Base-by-base conservation (phyloP, 2,888 invertebrate species). In the Himalopsyche japonica region DNA sequence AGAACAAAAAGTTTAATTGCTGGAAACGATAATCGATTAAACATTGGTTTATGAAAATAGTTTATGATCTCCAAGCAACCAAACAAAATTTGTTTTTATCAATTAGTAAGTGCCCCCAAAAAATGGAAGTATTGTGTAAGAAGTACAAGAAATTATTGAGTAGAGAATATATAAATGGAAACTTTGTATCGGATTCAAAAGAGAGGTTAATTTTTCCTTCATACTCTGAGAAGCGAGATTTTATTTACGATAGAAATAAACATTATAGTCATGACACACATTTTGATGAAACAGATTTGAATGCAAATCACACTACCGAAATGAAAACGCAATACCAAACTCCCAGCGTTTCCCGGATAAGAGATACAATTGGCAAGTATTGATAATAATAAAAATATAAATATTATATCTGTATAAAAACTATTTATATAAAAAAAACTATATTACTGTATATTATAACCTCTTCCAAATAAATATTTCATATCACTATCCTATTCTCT, bases 131-230 rank as follows among this genome's bases (percentile, higher is more conserved):
- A 49, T 34, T 82, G 76, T 82, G 82, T 34, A 78, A 79, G 12
- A 82, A 77, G 49, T 84, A 79, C 49, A 82, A 84, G 24, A 76
- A 76, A n/a, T 7, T 18, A 32, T 76, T 76, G 20, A 48, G 47
- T 6, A 78, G 80, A 57, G 20, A 80, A n/a, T 82, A 82, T 34
- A 47, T 49, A 80, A 64, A 83, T 47, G 79, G 27, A 32, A 83
- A 83, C 15, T 76, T 48, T 30, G 80, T 18, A 18, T 78, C 80
- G 4, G 76, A 83, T 27, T 43, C 83, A 6, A 49, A 76, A 49
- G 85, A 76, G 57, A 85, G 86, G 57, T 32, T 85, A 34, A 82
- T 49, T 1, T 86, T 86, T 84, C 86, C 86, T 3, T 83, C 78
- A 37, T 47, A 43, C 18, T 32, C 12, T 15, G 48, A 32, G 24